A percentile compares a stretch with the other conserved stretches of the same genome.
phyloP scores from a whole-genome alignment of 2,113 vertebrate species.

The Colinus virginianus region DNA sequence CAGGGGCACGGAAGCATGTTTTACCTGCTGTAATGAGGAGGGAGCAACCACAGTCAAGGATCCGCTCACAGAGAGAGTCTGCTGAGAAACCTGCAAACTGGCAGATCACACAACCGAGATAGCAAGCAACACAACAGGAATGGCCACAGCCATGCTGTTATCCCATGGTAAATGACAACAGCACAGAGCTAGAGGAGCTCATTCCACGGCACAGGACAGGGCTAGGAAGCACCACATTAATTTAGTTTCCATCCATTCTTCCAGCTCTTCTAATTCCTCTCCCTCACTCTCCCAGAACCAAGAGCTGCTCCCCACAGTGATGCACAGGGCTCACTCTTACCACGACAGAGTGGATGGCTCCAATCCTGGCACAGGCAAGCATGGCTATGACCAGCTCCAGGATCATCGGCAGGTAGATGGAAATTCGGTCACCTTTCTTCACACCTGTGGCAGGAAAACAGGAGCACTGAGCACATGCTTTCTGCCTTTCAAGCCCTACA shows the following conservation, averaged over 20 bases:
- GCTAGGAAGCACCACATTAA: not conserved
- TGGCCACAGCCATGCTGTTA: not conserved
- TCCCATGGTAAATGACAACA: fast-evolving
- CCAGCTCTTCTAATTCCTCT: not conserved
- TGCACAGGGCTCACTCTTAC: slow-evolving; percentile 76
- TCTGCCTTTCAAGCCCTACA: not conserved
- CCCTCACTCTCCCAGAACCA: not conserved
- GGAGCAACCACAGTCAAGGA: slow-evolving; percentile 88
- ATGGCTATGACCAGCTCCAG: slow-evolving; percentile 94
- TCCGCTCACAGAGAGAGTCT: slow-evolving; percentile 93
- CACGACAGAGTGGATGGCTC: slow-evolving; percentile 94
- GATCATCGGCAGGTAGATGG: slow-evolving; percentile 98
- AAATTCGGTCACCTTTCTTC: slow-evolving; percentile 91
- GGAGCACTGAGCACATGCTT: no score
- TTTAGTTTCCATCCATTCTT: not conserved
- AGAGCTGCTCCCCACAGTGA: not conserved
- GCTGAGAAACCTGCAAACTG: slow-evolving; percentile 98
- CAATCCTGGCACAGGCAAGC: slow-evolving; percentile 93
- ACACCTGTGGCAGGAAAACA: slow-evolving; percentile 78
- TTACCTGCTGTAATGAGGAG: slow-evolving; percentile 94
- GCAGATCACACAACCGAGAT: not conserved
- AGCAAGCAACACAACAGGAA: not conserved
- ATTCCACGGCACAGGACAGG: not conserved
- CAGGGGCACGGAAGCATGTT: not conserved
- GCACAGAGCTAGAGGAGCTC: not conserved